Conservation (phyloP, 2,888 invertebrate species). For the Agrilus biguttatus region DNA sequence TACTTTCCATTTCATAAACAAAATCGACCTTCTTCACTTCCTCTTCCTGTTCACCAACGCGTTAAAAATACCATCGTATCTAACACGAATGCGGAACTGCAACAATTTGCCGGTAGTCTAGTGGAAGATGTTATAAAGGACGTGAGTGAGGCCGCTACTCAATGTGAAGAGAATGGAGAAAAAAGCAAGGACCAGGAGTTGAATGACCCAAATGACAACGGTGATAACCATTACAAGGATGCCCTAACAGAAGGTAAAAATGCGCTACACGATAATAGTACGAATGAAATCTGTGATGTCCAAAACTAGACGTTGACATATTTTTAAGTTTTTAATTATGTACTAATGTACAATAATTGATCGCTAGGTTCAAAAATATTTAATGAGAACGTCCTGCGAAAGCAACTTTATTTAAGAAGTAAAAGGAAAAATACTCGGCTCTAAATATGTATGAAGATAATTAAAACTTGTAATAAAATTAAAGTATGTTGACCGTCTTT, state of each 20-base stretch:
- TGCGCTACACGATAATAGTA: too few relatives aligned
- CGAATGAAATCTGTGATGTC: too few relatives aligned
- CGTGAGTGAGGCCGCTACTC: slow-evolving; percentile 21
- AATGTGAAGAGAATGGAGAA: slow-evolving; percentile 3
- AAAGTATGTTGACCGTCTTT: too few relatives aligned
- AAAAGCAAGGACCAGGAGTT: background rate
- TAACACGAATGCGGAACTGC: slow-evolving; percentile 18
- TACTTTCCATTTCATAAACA: slow-evolving; percentile 30
- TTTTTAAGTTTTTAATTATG: too few relatives aligned
- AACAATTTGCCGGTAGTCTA: slow-evolving; percentile 28
- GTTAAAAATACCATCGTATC: slow-evolving; percentile 17
- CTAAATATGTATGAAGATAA: too few relatives aligned
- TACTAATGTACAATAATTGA: too few relatives aligned
- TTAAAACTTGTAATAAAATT: too few relatives aligned
- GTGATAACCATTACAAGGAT: background rate
- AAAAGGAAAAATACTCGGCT: too few relatives aligned
- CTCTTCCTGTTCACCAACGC: slow-evolving; percentile 25
- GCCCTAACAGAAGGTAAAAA: background rate
- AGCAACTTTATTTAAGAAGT: too few relatives aligned
- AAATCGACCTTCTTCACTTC: slow-evolving; percentile 29
- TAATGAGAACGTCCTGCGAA: too few relatives aligned
- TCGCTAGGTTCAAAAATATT: too few relatives aligned
- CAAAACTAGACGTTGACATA: too few relatives aligned
- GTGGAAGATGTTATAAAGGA: slow-evolving; percentile 31
- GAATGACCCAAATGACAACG: background rate